Evolutionary conservation across 2,797 vertebrate genomes (phyloP), one percentile per base, ranked within the genome.

Genomic region (Urocyon cinereoargenteus): DNA sequence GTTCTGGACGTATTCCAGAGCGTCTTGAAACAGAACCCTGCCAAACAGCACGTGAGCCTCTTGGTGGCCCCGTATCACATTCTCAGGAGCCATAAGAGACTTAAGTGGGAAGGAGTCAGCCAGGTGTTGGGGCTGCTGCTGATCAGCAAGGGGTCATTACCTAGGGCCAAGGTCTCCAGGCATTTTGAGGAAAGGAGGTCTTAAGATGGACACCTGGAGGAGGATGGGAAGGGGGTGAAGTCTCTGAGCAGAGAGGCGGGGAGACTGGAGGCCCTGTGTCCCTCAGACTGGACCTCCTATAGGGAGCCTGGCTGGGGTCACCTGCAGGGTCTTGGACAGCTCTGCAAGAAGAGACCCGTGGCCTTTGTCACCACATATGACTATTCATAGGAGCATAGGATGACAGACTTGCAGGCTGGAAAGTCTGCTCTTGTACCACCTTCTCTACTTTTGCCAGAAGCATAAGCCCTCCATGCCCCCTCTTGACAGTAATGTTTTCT

Each of bases 1-100:
- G 70, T 88, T 96, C 96, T 98, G 96, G 94, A 83, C 95, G 2
- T 36, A 77, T 82, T 94, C 95, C 94, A 97, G 89, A 91, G 87
- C 86, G 81, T 15, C 95, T 96, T 79, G 77, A 91, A 64, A 91
- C 83, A 94, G 84, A 95, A 84, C 21, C 84, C 73, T 94, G 68
- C 77, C 77, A 66, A 84, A 95, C 55, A 85, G 22, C 62, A 73
- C 91, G 82, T 0, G 34, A 92, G 62, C 62, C 40, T 94, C 95
- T 97, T 78, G 92, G 40, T 49, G 34, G 61, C 53, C 49, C 61
- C 53, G 1, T 31, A 3, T 77, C 62, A 51, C 40, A 55, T 79
- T 70, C 73, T 84, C 40, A 13, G 73, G 14, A 91, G 53, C 49
- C 2, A 1, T 11, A 6, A 51, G 4, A 36, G 36, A 34, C 18